A percentile compares a stretch with the other conserved stretches of the same genome.
These are phyloP conservation scores for Darevskia nairensis DNA, from an alignment of 2,797 vertebrate species.

Conservation along the genomic window DNA sequence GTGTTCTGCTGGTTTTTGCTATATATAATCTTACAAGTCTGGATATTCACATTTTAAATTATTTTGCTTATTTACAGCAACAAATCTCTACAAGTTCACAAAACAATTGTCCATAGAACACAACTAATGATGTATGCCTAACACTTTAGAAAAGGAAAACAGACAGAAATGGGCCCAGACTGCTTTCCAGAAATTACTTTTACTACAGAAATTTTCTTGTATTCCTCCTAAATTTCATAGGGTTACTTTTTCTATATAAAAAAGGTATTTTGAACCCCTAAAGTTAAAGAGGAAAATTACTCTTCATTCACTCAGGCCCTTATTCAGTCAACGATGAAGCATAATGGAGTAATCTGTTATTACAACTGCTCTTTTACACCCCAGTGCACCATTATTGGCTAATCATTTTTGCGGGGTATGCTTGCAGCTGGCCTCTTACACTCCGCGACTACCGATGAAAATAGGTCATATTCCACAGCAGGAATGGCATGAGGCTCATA, in stretches of 20 bases:
- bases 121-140: neutral
- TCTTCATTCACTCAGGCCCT: constrained; percentile 22
- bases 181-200: neutral
- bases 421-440: constrained; percentile 30
- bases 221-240: neutral
- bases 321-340: constrained; percentile 34
- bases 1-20: neutral
- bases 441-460: constrained; percentile 44
- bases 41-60: constrained; percentile 19
- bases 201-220: neutral
- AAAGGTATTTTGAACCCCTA: constrained; percentile 32
- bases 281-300: constrained; percentile 9
- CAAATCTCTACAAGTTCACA: constrained; percentile 8
- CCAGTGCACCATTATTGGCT: constrained; percentile 25
- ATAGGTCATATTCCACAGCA: constrained; percentile 33
- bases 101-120: constrained; percentile 10
- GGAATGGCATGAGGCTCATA: constrained; percentile 36
- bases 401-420: constrained; percentile 36
- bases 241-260: neutral
- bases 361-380: constrained; percentile 45
- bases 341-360: constrained; percentile 32
- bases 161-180: constrained; percentile 9
- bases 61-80: constrained; percentile 16
- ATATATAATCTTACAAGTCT: constrained; percentile 6
- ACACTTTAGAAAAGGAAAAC: constrained; percentile 26